Evolutionary conservation across 1,140 invertebrate species (phyloP).

Genomic region (Thaumetopoea pityocampa): DNA sequence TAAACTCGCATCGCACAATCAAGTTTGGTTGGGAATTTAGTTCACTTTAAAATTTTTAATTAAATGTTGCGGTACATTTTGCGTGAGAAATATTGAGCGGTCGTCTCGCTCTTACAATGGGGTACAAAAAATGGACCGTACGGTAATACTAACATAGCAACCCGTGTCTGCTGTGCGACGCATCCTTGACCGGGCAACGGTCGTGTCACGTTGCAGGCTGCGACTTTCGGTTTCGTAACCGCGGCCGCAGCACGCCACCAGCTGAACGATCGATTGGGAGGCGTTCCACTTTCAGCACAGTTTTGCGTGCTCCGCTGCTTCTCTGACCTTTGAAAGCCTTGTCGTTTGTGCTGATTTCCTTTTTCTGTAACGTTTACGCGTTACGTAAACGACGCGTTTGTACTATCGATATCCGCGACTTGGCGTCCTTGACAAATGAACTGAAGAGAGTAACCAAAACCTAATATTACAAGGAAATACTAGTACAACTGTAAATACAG

Average conservation of each 20-base stretch:
- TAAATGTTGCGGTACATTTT: no score
- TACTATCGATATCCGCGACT: constrained; percentile 1
- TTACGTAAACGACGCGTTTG: neutral
- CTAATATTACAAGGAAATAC: constrained; percentile 44
- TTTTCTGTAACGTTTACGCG: constrained; percentile 17
- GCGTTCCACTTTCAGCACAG: constrained; percentile 39
- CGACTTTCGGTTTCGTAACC: constrained; percentile 58
- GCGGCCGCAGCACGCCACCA: constrained; percentile 39
- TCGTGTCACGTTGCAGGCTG: constrained; percentile 48
- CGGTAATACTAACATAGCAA: no score
- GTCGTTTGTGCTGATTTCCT: constrained; percentile 16
- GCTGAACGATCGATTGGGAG: constrained; percentile 51
- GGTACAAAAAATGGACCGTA: no score
- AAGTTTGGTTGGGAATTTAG: no score
- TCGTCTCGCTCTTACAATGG: no score
- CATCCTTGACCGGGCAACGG: constrained; percentile 57
- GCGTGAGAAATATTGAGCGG: no score
- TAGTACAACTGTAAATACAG: constrained; percentile 39
- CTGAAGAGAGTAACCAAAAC: constrained; percentile 21
- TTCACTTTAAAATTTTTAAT: no score
- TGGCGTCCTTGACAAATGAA: neutral
- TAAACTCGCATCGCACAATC: no score
- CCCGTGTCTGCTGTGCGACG: constrained; percentile 2
- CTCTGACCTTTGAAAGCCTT: constrained; percentile 28
- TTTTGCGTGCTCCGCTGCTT: constrained; percentile 24